These are phyloP conservation scores for Chunga burmeisteri DNA, from an alignment of 2,113 vertebrate genomes.

Conservation along the genomic window DNA sequence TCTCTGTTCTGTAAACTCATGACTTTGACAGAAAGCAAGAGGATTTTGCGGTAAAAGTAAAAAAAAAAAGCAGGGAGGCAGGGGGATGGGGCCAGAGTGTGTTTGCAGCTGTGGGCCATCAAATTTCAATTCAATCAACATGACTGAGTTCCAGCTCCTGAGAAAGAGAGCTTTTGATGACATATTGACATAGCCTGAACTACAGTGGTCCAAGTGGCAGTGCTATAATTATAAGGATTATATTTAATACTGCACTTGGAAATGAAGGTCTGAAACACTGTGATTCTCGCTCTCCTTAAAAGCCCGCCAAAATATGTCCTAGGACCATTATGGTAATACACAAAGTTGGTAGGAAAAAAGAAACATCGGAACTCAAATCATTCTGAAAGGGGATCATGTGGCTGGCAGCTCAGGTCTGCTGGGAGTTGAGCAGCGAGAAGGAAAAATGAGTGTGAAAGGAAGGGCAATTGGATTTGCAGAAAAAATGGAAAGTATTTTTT, in stretches of 20 bases:
- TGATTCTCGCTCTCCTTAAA: not conserved
- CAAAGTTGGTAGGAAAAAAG: conserved; percentile 29
- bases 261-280: conserved; percentile 26
- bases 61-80: not conserved
- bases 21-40: conserved; percentile 36
- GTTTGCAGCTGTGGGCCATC: conserved; percentile 51
- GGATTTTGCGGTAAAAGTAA: conserved; percentile 29
- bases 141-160: conserved; percentile 65
- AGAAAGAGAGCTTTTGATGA: conserved; percentile 73
- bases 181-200: conserved; percentile 68
- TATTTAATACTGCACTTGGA: conserved; percentile 56
- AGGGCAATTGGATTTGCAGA: conserved; percentile 21
- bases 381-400: conserved; percentile 8
- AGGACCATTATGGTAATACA: conserved; percentile 20
- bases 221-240: conserved; percentile 67
- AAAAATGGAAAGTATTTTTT: conserved; percentile 29
- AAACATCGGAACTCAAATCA: not conserved
- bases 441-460: conserved; percentile 10
- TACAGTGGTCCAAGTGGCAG: conserved; percentile 52
- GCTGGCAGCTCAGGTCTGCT: not conserved
- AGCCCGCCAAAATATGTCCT: conserved; percentile 3
- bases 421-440: not conserved
- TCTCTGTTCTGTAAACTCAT: not conserved
- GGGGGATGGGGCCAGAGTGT: not conserved
- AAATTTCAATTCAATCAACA: conserved; percentile 58